Percentiles rank a stretch among this genome's conserved stretches.
Evolutionary conservation across 2,888 invertebrate genomes (phyloP).

Genomic region (Hipparchia sbordonii): DNA sequence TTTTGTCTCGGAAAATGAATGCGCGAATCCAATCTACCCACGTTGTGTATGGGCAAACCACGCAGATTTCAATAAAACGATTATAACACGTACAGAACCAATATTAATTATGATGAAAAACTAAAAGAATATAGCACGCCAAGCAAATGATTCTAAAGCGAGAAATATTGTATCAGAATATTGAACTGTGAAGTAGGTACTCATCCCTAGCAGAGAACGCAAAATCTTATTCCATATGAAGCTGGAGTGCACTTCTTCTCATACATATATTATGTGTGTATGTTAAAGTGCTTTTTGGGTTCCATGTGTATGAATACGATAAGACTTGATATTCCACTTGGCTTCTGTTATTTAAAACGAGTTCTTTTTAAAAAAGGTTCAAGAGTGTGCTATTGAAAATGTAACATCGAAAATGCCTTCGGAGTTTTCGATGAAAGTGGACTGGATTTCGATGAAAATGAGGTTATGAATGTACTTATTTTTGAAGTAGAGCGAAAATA

Average conservation of each 20-base stretch:
- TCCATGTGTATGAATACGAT: conserved; percentile 30
- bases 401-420: conserved; percentile 22
- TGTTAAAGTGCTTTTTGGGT: conserved; percentile 31
- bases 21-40: too few species aligned
- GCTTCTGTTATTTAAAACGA: conserved; percentile 28
- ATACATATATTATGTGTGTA: conserved; percentile 31
- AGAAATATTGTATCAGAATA: not conserved
- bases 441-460: conserved; percentile 17
- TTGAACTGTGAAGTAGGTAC: not conserved
- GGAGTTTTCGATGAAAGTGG: conserved; percentile 11
- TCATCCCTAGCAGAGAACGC: conserved; percentile 33
- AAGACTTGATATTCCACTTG: conserved; percentile 29
- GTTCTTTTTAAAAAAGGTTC: conserved; percentile 25
- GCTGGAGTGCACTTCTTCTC: conserved; percentile 42
- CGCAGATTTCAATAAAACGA: too few species aligned
- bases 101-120: too few species aligned
- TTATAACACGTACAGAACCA: too few species aligned
- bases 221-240: conserved; percentile 54
- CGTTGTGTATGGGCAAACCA: too few species aligned
- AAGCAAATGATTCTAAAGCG: not conserved
- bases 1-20: too few species aligned
- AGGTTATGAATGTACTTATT: conserved; percentile 13
- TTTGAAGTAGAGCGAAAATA: not conserved
- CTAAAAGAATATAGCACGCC: not conserved
- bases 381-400: conserved; percentile 25